phyloP scores from a whole-genome alignment of 35 echinoderm and acorn worm genomes.

The Heliocidaris tuberculata region DNA sequence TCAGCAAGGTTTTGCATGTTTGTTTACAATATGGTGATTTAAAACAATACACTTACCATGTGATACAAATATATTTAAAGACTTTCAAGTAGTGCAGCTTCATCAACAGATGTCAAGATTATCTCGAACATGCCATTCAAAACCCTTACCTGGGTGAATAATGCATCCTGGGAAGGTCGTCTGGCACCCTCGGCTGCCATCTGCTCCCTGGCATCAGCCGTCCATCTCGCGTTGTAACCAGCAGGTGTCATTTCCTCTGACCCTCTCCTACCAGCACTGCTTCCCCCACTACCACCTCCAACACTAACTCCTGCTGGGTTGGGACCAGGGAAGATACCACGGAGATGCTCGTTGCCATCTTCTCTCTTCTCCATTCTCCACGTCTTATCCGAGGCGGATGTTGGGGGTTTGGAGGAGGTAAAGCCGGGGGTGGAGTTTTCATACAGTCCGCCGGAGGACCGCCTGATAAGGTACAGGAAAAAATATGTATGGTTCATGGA shows the following conservation, averaged over 20 bases:
- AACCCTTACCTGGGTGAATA: conserved; percentile 23
- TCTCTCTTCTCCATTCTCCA: conserved; percentile 19
- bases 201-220: not conserved
- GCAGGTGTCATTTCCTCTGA: not conserved
- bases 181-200: not conserved
- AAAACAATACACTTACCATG: too few relatives aligned
- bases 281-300: not conserved
- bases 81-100: too few relatives aligned
- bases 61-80: too few relatives aligned
- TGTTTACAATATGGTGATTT: too few relatives aligned
- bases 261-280: not conserved
- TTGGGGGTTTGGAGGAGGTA: not conserved
- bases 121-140: not conserved
- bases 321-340: not conserved
- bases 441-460: conserved; percentile 6
- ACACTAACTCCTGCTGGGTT: not conserved
- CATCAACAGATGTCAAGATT: not conserved
- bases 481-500: not conserved
- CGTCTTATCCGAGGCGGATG: not conserved
- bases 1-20: too few relatives aligned
- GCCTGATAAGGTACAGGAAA: not conserved
- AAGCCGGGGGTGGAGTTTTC: not conserved
- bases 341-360: not conserved
- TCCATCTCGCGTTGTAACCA: not conserved
- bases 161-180: conserved; percentile 21